Evolutionary conservation across 2,797 vertebrate genomes (phyloP).

Genomic region (Spheniscus humboldti): DNA sequence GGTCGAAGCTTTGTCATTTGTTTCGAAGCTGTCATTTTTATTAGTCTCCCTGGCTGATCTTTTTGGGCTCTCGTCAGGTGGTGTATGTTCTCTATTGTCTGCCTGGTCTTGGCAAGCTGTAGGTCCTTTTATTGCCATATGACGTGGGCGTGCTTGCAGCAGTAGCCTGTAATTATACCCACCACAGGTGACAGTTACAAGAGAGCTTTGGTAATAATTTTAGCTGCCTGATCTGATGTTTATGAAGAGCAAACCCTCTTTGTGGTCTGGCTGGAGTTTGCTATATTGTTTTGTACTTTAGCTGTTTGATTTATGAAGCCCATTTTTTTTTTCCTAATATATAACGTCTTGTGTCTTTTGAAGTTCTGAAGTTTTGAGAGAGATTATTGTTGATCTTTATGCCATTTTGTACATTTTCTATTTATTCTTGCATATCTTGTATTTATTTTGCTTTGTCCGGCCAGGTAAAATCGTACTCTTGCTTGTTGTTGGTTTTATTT

Average conservation of each 20-base stretch:
- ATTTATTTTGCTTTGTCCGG: background rate
- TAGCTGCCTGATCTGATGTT: constrained; percentile 77
- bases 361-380: background rate
- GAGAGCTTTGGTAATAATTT: constrained; percentile 74
- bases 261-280: constrained; percentile 67
- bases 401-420: background rate
- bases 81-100: constrained; percentile 69
- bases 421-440: background rate
- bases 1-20: constrained; percentile 62
- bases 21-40: constrained; percentile 78
- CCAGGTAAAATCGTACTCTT: background rate
- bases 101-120: constrained; percentile 72
- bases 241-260: constrained; percentile 71
- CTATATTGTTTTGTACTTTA: constrained; percentile 13
- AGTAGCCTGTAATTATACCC: constrained; percentile 90
- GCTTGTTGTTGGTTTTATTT: constrained; percentile 12
- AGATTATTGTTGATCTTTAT: background rate
- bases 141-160: constrained; percentile 78
- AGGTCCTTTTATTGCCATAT: constrained; percentile 76
- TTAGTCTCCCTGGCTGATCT: constrained; percentile 83
- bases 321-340: background rate
- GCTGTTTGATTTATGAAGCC: constrained; percentile 62
- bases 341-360: background rate
- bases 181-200: constrained; percentile 82
- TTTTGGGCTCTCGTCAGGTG: constrained; percentile 80